These are phyloP conservation scores for Aporophyla nigra DNA, from an alignment of 2,888 invertebrate genomes.

Conservation along the genomic window DNA sequence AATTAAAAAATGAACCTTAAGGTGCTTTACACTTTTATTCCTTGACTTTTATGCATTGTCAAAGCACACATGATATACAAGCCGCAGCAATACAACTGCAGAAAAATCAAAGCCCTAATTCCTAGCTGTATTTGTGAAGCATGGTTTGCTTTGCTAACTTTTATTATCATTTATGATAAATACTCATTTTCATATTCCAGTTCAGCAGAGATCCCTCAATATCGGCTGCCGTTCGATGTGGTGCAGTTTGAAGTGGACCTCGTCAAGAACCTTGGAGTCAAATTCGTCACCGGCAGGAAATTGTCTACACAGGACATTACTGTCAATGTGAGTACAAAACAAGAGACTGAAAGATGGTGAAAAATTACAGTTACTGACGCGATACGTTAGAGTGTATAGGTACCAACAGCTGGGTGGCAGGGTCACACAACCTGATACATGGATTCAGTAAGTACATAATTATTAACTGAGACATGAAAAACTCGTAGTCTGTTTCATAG, in stretches of 20 bases:
- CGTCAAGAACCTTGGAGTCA: constrained; percentile 98
- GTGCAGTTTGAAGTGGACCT: constrained; percentile 98
- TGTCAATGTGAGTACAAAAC: constrained; percentile 89
- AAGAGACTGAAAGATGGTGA: background rate
- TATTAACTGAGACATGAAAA: too few species aligned
- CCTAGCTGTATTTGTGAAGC: too few species aligned
- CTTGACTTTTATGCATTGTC: background rate
- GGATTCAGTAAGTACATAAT: too few species aligned
- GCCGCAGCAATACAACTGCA: too few species aligned
- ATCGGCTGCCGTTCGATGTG: constrained; percentile 97
- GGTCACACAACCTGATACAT: too few species aligned
- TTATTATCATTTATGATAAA: background rate
- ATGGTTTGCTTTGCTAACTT: background rate
- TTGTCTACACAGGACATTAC: constrained; percentile 94
- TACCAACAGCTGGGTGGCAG: too few species aligned
- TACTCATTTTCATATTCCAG: constrained; percentile 86
- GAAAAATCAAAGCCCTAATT: background rate
- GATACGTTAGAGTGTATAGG: background rate
- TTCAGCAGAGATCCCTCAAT: constrained; percentile 99
- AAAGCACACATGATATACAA: background rate
- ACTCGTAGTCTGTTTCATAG: too few species aligned
- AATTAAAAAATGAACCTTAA: background rate
- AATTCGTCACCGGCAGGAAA: constrained; percentile 94
- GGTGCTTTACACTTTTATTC: background rate
- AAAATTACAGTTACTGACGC: background rate